Evolutionary conservation across 2,888 invertebrate species (phyloP).

Genomic region (Eilema depressum): DNA sequence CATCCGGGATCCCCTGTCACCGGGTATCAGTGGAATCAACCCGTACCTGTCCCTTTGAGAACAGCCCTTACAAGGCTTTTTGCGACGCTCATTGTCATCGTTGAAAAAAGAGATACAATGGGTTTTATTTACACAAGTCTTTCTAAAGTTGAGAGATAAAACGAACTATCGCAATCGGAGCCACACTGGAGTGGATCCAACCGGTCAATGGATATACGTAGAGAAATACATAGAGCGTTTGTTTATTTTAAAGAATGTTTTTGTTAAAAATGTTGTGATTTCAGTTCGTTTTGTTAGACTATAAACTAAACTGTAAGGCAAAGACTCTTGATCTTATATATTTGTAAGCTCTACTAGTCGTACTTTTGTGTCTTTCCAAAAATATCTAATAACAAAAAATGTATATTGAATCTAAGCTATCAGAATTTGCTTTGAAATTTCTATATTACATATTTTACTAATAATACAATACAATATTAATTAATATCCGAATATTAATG

Average conservation of each 20-base stretch:
- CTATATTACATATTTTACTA: too few relatives aligned
- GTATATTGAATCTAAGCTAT: background rate
- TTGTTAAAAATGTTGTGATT: background rate
- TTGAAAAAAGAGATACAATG: constrained; percentile 56
- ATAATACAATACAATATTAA: too few relatives aligned
- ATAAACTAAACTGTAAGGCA: background rate
- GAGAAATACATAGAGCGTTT: background rate
- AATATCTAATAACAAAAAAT: background rate
- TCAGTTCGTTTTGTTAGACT: background rate
- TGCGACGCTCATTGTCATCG: constrained; percentile 69
- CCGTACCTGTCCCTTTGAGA: constrained; percentile 73
- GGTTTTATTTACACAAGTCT: constrained; percentile 59
- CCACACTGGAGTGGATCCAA: constrained; percentile 11
- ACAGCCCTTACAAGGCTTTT: constrained; percentile 70
- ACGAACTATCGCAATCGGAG: constrained; percentile 19
- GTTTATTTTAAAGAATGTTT: constrained; percentile 4
- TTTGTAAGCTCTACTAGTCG: background rate
- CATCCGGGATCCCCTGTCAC: constrained; percentile 67
- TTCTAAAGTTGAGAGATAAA: constrained; percentile 50
- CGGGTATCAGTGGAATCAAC: constrained; percentile 59
- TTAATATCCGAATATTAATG: too few relatives aligned
- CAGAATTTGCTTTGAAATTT: too few relatives aligned
- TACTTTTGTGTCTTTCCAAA: background rate
- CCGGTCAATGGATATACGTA: constrained; percentile 3
- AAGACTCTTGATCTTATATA: background rate